phyloP scores from a whole-genome alignment of 1,140 invertebrate genomes.

The Cotesia chilonis region DNA sequence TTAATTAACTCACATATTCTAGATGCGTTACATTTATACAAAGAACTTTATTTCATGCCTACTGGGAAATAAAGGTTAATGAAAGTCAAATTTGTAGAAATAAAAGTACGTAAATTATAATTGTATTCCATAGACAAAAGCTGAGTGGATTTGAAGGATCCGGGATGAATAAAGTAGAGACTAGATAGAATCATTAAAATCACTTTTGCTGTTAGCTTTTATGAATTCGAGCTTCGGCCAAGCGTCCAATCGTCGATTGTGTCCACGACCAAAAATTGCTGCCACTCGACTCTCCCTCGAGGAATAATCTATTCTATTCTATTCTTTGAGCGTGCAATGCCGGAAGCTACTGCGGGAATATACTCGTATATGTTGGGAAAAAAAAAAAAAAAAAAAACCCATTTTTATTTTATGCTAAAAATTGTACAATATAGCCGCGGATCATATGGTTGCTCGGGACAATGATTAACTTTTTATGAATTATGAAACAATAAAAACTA shows the following conservation, averaged over 20 bases:
- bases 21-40: constrained; percentile 3
- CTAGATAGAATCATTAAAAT: constrained; percentile 4
- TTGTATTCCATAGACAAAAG: not conserved
- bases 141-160: not conserved
- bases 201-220: constrained; percentile 27
- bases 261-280: constrained; percentile 34
- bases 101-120: constrained; percentile 7
- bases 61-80: constrained; percentile 21
- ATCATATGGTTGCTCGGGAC: no score
- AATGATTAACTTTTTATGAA: no score
- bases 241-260: constrained; percentile 28
- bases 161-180: not conserved
- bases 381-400: not conserved
- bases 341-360: not conserved
- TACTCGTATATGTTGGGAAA: constrained; percentile 4
- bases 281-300: constrained; percentile 23
- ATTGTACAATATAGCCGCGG: no score
- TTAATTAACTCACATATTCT: constrained; percentile 24
- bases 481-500: no score
- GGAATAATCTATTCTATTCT: constrained; percentile 38
- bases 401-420: no score
- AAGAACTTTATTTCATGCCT: not conserved
- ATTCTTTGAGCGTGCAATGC: constrained; percentile 16
- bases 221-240: constrained; percentile 17
- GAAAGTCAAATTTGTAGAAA: constrained; percentile 24